Evolutionary conservation across 2,113 vertebrate genomes (phyloP).

Genomic region (Alectura lathami): DNA sequence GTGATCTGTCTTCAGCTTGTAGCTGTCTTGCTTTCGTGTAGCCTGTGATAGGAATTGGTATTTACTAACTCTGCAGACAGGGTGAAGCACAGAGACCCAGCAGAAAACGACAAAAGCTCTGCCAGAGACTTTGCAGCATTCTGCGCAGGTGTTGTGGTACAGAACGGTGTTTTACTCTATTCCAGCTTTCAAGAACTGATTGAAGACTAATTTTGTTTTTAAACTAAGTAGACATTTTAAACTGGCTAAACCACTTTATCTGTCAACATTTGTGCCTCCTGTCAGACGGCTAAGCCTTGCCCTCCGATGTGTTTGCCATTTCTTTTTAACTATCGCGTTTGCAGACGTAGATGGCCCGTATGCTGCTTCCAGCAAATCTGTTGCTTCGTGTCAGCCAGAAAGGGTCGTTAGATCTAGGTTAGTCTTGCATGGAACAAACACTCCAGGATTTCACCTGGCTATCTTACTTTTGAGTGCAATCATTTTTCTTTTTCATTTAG

Average conservation of each 20-base stretch:
- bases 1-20: neutral
- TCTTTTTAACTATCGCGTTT: neutral
- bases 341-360: neutral
- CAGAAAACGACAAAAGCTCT: rapidly evolving
- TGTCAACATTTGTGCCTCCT: slow-evolving; percentile 1
- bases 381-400: neutral
- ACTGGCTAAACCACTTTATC: neutral
- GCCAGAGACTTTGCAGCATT: rapidly evolving
- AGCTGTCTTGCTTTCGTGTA: neutral
- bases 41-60: neutral
- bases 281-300: neutral
- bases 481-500: neutral
- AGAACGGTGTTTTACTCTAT: neutral
- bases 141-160: neutral
- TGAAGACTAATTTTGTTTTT: neutral
- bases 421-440: neutral
- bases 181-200: neutral
- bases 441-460: neutral
- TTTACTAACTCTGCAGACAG: neutral
- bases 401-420: neutral
- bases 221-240: neutral
- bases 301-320: neutral
- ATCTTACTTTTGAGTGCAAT: neutral
- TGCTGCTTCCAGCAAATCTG: neutral
- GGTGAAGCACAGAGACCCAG: neutral